Conservation (phyloP, 2,888 invertebrate genomes). For the Cryptus viduatorius region DNA sequence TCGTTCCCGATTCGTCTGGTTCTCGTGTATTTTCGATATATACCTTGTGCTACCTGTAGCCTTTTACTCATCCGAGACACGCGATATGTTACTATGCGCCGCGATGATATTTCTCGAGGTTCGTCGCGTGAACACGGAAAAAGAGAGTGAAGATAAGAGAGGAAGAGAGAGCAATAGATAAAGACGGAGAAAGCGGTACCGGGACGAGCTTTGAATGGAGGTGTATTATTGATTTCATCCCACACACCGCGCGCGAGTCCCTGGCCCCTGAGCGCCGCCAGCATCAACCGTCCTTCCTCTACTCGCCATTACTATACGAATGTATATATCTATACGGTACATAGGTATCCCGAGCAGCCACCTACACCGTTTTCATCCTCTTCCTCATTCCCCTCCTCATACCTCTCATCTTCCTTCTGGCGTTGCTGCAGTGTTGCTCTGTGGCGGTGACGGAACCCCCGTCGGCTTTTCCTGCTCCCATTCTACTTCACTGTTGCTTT, state of each 20-base stretch:
- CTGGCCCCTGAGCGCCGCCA: constrained; percentile 59
- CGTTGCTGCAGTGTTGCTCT: constrained; percentile 54
- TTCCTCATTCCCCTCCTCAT: not conserved
- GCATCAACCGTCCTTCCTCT: constrained; percentile 52
- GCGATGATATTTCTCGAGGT: constrained; percentile 39
- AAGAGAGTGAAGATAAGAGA: no score
- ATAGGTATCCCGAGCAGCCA: constrained; percentile 44
- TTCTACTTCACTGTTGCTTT: constrained; percentile 28
- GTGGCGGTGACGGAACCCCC: constrained; percentile 25
- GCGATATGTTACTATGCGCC: constrained; percentile 20
- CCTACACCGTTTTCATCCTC: constrained; percentile 56
- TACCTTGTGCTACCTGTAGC: constrained; percentile 10
- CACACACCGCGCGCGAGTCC: constrained; percentile 67
- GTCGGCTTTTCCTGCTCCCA: constrained; percentile 31
- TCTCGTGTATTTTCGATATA: constrained; percentile 24
- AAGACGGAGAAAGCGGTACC: constrained; percentile 49
- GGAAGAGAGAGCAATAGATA: constrained; percentile 13
- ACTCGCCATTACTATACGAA: constrained; percentile 53
- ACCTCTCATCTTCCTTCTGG: constrained; percentile 35
- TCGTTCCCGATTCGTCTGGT: not conserved
- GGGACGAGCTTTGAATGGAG: constrained; percentile 77
- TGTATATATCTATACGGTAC: constrained; percentile 34
- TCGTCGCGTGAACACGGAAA: constrained; percentile 6
- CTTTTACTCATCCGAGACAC: not conserved
- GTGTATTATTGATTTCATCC: constrained; percentile 82